phyloP scores from a whole-genome alignment of 2,888 invertebrate species.

The Metopia argyrocephala region DNA sequence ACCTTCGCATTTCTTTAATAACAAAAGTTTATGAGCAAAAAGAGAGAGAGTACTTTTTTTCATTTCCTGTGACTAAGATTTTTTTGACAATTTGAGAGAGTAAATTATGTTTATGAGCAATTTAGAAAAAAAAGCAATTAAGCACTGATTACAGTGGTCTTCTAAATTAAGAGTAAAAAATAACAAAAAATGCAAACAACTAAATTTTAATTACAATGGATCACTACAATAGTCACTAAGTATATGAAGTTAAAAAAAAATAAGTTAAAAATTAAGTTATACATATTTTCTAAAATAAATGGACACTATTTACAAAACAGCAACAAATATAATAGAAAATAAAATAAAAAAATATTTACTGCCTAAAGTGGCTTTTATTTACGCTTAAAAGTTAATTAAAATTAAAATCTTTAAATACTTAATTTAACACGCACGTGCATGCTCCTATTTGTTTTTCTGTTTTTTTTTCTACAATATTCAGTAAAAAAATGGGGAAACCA shows the following conservation, averaged over 20 bases:
- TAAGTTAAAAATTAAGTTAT: no score
- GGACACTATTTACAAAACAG: conserved; percentile 18
- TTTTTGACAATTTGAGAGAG: no score
- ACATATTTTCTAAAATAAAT: conserved; percentile 1
- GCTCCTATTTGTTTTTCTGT: background rate
- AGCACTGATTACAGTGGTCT: conserved; percentile 1
- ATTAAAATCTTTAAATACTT: background rate
- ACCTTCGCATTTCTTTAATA: no score
- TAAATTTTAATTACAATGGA: conserved; percentile 45
- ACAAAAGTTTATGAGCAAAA: no score
- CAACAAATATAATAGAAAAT: background rate
- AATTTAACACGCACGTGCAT: conserved; percentile 20
- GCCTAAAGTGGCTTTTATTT: conserved; percentile 1
- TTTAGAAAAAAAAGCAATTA: background rate
- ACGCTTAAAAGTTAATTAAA: conserved; percentile 13
- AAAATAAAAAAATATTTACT: background rate
- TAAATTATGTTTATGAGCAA: no score
- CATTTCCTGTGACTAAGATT: no score
- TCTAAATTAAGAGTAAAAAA: conserved; percentile 14
- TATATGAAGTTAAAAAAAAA: conserved; percentile 60
- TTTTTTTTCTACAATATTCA: background rate
- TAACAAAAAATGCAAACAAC: conserved; percentile 5
- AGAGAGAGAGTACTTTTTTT: no score
- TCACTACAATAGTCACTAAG: conserved; percentile 35
- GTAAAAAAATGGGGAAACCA: no score